Base-by-base conservation (phyloP, 2,113 vertebrate genomes). In the Cynoglossus semilaevis region DNA sequence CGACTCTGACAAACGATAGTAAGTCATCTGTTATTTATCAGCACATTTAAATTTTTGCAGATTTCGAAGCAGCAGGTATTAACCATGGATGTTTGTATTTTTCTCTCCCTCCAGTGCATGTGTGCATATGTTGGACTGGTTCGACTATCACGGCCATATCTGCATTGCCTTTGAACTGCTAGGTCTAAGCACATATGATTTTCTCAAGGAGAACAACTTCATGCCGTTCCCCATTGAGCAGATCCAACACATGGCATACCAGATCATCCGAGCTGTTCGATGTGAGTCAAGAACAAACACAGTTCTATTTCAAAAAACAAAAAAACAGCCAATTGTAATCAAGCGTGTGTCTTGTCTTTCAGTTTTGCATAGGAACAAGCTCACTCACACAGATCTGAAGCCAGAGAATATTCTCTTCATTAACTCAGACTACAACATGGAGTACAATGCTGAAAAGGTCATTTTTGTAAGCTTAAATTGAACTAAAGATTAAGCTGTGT, bases 361-460 rank as follows among this genome's bases (percentile, higher is more conserved):
- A 98, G 96, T 98, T 91, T 83, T 98, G 15, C 96, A 98, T 80
- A 92, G 92, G 71, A 96, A 96, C 87, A 96, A 96, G 72, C 86
- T 98, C 75, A 98, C 96, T 37, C 96, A 98, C 84, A 98, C 96
- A 22, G 96, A 98, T 84, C 85, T 98, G 77, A 98, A 98, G 76
- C 96, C 96, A 62, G 96, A 98, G 90, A 98, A 98, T 81, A 98
- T 98, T 80, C 90, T 98, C 50, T 96, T 98, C 87, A 92, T 98
- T 79, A 90, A 95, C 60, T 95, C 96, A 46, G 92, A 94, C 70
- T 97, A 94, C 72, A 79, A 93, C 51, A 87, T 98, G 63, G 89
- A 93, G 67, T 98, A 97, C 71, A 97, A 96, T 72, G 80, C 86
- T 64, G 92, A 90, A 72, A 93, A 94, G 93, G 96, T 97, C 79